Evolutionary conservation across 2,888 invertebrate genomes (phyloP).

Genomic region (Tortrix viridana): DNA sequence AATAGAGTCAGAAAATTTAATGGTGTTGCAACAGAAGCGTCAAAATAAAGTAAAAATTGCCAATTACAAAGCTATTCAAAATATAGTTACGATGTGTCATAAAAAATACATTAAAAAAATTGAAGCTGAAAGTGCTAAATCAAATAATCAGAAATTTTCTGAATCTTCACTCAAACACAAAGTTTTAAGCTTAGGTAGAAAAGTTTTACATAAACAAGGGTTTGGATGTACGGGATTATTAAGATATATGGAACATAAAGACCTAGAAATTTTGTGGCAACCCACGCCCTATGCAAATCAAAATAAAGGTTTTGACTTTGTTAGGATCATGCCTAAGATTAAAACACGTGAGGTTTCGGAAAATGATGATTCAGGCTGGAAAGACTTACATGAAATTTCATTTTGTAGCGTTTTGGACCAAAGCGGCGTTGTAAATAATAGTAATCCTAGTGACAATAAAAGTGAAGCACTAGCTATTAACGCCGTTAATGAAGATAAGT

Average conservation of each 20-base stretch:
- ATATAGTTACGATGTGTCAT: conserved; percentile 59
- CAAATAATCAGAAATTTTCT: conserved; percentile 40
- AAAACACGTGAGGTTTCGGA: conserved; percentile 43
- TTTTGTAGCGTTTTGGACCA: neutral
- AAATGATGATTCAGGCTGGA: conserved; percentile 52
- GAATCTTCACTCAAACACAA: conserved; percentile 65
- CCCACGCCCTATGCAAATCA: conserved; percentile 43
- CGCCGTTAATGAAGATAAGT: conserved; percentile 10
- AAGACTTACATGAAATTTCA: conserved; percentile 38
- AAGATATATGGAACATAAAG: conserved; percentile 66
- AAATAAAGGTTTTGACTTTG: conserved; percentile 50
- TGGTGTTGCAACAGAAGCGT: neutral
- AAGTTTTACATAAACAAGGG: conserved; percentile 61
- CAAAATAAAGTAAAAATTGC: conserved; percentile 30
- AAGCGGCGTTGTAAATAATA: neutral
- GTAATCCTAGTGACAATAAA: neutral
- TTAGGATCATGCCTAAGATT: conserved; percentile 61
- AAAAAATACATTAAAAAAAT: conserved; percentile 54
- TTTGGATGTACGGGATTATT: conserved; percentile 65
- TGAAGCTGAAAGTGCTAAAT: conserved; percentile 42
- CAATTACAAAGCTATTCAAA: conserved; percentile 55
- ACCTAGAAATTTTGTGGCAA: conserved; percentile 64
- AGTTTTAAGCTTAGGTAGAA: conserved; percentile 70
- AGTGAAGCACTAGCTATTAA: neutral
- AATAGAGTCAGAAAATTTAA: neutral